Base-by-base conservation (phyloP, 2,888 invertebrate species). In the Girardia tigrina region DNA sequence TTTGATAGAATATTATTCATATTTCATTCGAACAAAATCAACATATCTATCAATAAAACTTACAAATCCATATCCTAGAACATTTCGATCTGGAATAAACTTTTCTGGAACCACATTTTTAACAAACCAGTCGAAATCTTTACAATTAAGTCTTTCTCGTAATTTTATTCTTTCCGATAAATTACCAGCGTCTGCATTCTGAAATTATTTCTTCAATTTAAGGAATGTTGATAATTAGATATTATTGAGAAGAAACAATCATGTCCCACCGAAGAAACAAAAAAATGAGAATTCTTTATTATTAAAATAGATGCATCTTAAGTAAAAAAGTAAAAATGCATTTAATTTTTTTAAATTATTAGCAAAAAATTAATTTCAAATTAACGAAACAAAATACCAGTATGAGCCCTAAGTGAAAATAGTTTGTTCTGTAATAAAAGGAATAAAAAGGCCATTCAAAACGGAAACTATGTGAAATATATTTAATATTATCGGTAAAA, bases 101-200 rank as follows among this genome's bases (percentile, higher is more conserved):
- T 94, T 94, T 83, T 92, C 90, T 28, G 89, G 90, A 84, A 91
- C 92, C 1, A 94, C 86, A 83, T 92, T 90, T 78, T 91, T 89
- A 78, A 94, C 86, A 85, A 89, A 94, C 94, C 94, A 94, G 81
- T 90, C 89, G 85, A 95, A 95, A 80, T 87, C 88, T 83, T 92
- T 90, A 84, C 95, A 95, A 29, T 90, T 87, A 20, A 92, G 86
- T 80, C 89, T 89, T 82, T 90, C 88, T 2, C 92, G 88, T 20
- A 95, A 86, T 73, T 89, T 87, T 77, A 88, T 86, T 29, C 95
- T 88, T 79, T 90, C 90, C 0, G 89, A 89, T 69, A 94, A 87
- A 86, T 94, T 91, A 0, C 93, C 91, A 78, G 89, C 88, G 78
- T 89, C 88, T 0, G 72, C 77, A 12, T 73, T 73, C 77, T 77